Evolutionary conservation across 2,888 invertebrate genomes (phyloP), one percentile per base, ranked within the genome.

Genomic region (Agapostemon virescens): DNA sequence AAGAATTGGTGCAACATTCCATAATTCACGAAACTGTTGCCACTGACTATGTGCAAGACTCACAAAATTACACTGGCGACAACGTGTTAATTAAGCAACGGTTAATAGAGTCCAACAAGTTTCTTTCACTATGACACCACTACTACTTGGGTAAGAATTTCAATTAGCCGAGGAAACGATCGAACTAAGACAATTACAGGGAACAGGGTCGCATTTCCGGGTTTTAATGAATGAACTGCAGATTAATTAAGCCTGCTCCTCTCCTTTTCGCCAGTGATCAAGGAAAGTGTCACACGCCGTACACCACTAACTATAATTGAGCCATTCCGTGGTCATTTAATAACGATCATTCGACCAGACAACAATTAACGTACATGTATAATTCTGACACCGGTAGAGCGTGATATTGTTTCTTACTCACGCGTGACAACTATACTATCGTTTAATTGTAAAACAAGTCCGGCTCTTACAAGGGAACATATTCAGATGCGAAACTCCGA

Each of bases 181-280:
- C 82, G 85, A 90, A 85, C 86, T 87, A 88, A 90, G 90, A 90
- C 89, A 89, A 90, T 90, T 90, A 89, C 82, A 81, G 84, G 82
- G 83, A 88, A 88, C 86, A 86, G 88, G 88, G 86, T 88, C 88
- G 88, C 85, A 82, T 86, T 90, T 90, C 90, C 90, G 88, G 88
- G 84, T 88, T 87, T 88, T 89, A 87, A 89, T 88, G 89, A 89
- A 88, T 89, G 86, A 89, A 87, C 88, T 88, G 85, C 83, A 82
- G 87, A 90, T 90, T 90, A 90, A 90, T 90, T 89, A 88, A 85
- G 87, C 86, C 86, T 83, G 82, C 82, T 77, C 82, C 81, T 79
- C 74, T 81, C 81, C 77, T 81, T 79, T 64, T 13, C 58, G 20
- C 7, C 38, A 45, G 7, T 1, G 40, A 66, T 70, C 74, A 33